phyloP scores from a whole-genome alignment of 2,113 vertebrate species.

The Suricata suricatta region DNA sequence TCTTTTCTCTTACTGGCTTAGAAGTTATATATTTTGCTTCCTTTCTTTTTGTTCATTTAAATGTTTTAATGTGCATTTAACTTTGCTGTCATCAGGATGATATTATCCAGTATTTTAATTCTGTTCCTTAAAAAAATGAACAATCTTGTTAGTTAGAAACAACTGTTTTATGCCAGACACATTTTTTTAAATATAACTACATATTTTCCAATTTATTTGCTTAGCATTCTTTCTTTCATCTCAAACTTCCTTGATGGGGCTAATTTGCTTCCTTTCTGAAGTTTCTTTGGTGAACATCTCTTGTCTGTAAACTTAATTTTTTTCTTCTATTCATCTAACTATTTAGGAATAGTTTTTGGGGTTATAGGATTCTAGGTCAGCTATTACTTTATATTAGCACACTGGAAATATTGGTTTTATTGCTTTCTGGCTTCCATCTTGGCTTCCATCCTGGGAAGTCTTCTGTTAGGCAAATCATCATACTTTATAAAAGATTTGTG shows the following conservation, averaged over 20 bases:
- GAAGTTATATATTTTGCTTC: background rate
- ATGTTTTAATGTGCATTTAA: background rate
- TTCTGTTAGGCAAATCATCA: background rate
- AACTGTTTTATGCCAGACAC: background rate
- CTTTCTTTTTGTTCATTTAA: background rate
- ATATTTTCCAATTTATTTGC: background rate
- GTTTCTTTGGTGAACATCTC: background rate
- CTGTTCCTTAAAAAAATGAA: background rate
- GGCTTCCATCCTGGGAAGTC: background rate
- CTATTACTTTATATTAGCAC: constrained; percentile 15
- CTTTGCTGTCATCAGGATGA: background rate
- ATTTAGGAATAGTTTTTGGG: background rate
- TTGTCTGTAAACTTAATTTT: background rate
- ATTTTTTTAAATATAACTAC: background rate
- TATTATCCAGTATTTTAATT: background rate
- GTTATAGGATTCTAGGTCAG: background rate
- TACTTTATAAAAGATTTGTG: background rate
- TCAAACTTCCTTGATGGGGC: background rate
- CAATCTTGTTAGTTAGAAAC: background rate
- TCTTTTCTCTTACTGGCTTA: background rate
- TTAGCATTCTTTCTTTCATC: constrained; percentile 19
- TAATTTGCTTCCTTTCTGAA: background rate
- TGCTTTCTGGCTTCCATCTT: background rate
- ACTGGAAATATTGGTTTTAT: background rate
- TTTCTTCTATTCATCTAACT: background rate